Percentiles rank a stretch among this genome's conserved stretches.
These are phyloP conservation scores for Oenanthe oenanthe DNA, from an alignment of 2,113 vertebrate species.

Conservation along the genomic window DNA sequence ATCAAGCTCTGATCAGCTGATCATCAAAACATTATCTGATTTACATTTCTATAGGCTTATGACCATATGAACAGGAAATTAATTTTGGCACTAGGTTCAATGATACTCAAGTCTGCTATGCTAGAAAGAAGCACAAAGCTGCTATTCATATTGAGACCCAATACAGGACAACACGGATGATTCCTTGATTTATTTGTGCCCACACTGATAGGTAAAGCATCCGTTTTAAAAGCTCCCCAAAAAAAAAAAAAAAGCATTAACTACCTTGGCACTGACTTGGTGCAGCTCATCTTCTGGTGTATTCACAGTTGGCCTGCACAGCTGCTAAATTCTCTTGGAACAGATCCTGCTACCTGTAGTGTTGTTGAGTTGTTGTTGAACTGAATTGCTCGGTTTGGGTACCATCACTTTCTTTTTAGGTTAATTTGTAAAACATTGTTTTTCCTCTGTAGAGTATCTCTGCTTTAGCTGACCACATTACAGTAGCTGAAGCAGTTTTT, in stretches of 20 bases:
- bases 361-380: neutral
- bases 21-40: constrained; percentile 82
- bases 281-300: neutral
- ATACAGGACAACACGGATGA: neutral
- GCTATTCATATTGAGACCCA: constrained; percentile 30
- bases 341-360: neutral
- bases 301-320: neutral
- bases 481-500: neutral
- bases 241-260: neutral
- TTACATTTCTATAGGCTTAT: constrained; percentile 82
- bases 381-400: neutral
- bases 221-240: neutral
- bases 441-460: neutral
- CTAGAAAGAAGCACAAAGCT: constrained; percentile 51
- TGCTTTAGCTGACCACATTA: neutral
- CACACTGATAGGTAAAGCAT: neutral
- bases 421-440: neutral
- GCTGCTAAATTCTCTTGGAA: neutral
- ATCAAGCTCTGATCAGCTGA: constrained; percentile 79
- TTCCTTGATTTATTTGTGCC: neutral
- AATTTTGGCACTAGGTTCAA: constrained; percentile 74
- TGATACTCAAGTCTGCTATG: constrained; percentile 45
- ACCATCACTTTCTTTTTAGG: neutral
- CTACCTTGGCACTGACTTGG: neutral
- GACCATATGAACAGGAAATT: constrained; percentile 77